Percentiles rank a stretch among this genome's conserved stretches.
These are phyloP conservation scores for Brachynemurus nebulosus DNA, from an alignment of 2,888 invertebrate genomes.

Conservation along the genomic window DNA sequence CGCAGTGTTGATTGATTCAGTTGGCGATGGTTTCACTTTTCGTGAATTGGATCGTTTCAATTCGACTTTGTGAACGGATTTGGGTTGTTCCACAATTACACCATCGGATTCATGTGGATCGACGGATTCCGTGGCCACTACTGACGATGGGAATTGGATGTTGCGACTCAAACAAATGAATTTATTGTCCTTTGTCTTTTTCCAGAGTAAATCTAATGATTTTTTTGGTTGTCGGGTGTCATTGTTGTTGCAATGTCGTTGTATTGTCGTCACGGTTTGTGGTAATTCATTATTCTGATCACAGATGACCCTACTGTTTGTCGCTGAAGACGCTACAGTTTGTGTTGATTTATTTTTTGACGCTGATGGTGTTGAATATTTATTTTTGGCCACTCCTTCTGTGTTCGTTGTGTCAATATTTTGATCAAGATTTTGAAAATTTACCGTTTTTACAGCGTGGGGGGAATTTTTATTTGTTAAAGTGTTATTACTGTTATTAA, in stretches of 20 bases:
- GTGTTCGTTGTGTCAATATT: neutral
- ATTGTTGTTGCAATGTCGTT: no score
- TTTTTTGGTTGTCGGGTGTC: constrained; percentile 3
- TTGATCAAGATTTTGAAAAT: neutral
- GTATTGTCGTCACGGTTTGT: neutral
- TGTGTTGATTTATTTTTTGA: neutral
- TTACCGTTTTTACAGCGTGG: no score
- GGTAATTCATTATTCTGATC: neutral
- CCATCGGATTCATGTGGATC: neutral
- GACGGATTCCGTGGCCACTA: neutral
- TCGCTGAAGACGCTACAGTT: no score
- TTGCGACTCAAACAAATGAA: neutral
- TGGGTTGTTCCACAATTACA: constrained; percentile 6
- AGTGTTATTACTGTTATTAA: no score
- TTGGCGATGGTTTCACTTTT: neutral
- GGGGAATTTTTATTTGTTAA: no score
- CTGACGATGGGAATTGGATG: neutral
- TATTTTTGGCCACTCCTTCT: neutral
- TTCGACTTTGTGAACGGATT: neutral
- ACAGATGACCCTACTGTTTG: neutral
- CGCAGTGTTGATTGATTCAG: neutral
- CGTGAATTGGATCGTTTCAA: neutral
- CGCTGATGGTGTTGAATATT: neutral
- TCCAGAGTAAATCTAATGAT: constrained; percentile 7
- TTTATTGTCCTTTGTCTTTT: constrained; percentile 1